Conservation (phyloP, 2,888 invertebrate species). For the Iphiclides podalirius region DNA sequence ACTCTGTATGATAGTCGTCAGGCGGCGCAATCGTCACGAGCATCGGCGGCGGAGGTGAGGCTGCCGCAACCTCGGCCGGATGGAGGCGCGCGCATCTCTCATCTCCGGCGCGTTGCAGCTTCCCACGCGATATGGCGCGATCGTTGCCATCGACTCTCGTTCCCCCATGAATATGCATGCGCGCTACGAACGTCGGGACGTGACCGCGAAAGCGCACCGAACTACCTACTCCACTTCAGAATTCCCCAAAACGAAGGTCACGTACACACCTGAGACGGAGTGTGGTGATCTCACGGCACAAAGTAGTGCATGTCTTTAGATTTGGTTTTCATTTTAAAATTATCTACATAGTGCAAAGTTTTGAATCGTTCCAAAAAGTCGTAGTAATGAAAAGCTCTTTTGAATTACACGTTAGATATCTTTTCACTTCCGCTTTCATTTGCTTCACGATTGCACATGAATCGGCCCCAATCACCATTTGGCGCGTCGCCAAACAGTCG, state of each 20-base stretch:
- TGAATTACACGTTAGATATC: too few relatives aligned
- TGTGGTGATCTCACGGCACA: too few relatives aligned
- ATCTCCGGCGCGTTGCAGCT: constrained; percentile 11
- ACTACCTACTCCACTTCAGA: not conserved
- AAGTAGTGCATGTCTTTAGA: too few relatives aligned
- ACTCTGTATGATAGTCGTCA: too few relatives aligned
- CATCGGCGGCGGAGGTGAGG: constrained; percentile 1
- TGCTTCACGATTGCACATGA: not conserved
- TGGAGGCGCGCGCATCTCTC: not conserved
- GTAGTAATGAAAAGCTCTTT: too few relatives aligned
- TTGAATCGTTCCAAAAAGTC: too few relatives aligned
- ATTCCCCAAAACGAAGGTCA: not conserved
- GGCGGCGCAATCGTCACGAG: not conserved
- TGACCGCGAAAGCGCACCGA: too few relatives aligned
- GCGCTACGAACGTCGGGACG: not conserved
- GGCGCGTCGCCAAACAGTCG: not conserved
- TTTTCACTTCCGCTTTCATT: too few relatives aligned
- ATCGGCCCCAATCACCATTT: not conserved
- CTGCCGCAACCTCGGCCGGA: not conserved
- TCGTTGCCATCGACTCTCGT: not conserved
- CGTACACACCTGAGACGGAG: too few relatives aligned
- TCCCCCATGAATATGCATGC: not conserved
- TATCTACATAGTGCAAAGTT: too few relatives aligned
- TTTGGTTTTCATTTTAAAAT: too few relatives aligned
- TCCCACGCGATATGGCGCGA: constrained; percentile 13